Evolutionary conservation across 1,140 invertebrate genomes (phyloP), one percentile per base, ranked within the genome.

Genomic region (Meteorus sp.): DNA sequence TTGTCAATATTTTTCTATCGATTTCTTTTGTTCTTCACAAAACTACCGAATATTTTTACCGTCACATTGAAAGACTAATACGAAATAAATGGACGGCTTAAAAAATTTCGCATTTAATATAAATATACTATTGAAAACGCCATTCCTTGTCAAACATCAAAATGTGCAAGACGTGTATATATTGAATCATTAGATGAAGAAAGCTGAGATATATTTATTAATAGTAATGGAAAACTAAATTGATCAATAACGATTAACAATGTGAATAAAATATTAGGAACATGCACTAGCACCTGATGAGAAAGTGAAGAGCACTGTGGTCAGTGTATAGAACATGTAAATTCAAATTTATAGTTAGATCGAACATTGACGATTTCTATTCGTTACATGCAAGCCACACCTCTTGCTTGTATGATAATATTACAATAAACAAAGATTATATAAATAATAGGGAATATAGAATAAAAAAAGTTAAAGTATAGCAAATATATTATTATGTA

Each of bases 121-220:
- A 5, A 7, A 9, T 19, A 63, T 37, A n/a, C n/a, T n/a, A n/a
- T 31, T 31, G 47, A 56, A 53, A 19, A 20, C 8, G 22, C 22
- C 41, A 43, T 43, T 43, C 17, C 17, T 20, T 15, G 9, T 20
- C 15, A n/a, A n/a, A n/a, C 8, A 17, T 17, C 22, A 9, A 20
- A 17, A 19, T 19, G 1, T 27, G 9, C 9, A 48, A 48, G 29
- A 48, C 20, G 2, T 20, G 6, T 35, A 23, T 51, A 33, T 9
- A 13, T 63, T 59, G 50, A 59, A 59, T 56, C 67, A 68, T 64
- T 35, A 50, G 59, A n/a, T n/a, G n/a, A 68, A 65, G 54, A 71
- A 65, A 69, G 63, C 70, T 71, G 67, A 74, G 64, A 74, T 69
- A 73, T 70, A 74, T 76, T 74, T 72, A 73, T 74, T 73, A 61